Conservation (phyloP, 2,113 vertebrate genomes). For the Hydrolagus affinis region DNA sequence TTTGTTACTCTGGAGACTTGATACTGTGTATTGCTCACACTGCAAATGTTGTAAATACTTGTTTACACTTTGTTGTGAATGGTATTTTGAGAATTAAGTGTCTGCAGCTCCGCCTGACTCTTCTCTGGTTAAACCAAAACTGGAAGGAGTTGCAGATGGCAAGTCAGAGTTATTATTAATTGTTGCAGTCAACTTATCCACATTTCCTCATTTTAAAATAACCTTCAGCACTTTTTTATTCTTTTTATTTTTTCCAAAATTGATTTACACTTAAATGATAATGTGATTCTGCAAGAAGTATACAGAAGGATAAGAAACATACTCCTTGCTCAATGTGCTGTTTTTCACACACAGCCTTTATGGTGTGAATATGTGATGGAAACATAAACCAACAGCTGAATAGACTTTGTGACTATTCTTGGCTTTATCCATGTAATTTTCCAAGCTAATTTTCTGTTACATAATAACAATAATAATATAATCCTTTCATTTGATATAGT, state of each 20-base stretch:
- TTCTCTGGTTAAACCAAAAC: background rate
- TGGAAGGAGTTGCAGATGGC: background rate
- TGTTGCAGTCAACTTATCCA: background rate
- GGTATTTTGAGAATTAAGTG: too few relatives aligned
- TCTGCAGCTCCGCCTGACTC: background rate
- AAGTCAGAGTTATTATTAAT: background rate
- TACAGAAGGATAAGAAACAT: background rate
- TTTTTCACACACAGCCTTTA: constrained; percentile 3
- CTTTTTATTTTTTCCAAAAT: background rate
- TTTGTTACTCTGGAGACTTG: too few relatives aligned
- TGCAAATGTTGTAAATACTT: too few relatives aligned
- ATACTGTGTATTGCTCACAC: too few relatives aligned
- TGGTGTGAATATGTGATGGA: background rate
- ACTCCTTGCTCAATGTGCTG: background rate
- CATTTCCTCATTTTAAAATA: background rate
- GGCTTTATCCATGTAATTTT: background rate
- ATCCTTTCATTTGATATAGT: too few relatives aligned
- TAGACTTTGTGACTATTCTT: constrained; percentile 12
- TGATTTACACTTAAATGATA: background rate
- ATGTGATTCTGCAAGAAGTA: background rate
- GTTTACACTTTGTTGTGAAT: too few relatives aligned
- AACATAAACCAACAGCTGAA: background rate
- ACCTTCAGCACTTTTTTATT: background rate
- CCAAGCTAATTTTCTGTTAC: background rate
- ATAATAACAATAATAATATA: too few relatives aligned